phyloP scores from a whole-genome alignment of 2,113 vertebrate genomes.

The Strigops habroptila region DNA sequence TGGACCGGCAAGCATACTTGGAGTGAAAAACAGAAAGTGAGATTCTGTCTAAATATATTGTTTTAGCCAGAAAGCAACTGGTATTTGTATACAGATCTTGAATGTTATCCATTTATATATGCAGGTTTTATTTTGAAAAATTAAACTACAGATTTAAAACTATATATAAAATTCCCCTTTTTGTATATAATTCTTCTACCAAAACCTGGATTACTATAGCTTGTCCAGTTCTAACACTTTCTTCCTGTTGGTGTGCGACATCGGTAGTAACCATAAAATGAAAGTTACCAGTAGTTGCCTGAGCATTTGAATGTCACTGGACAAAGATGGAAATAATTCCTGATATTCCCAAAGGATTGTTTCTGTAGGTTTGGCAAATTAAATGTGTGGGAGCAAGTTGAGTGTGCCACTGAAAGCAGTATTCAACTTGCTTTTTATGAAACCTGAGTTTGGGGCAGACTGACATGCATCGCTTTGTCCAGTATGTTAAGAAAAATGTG shows the following conservation, averaged over 20 bases:
- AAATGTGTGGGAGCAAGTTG: neutral
- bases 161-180: conserved; percentile 39
- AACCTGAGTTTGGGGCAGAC: neutral
- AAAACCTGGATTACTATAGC: conserved; percentile 19
- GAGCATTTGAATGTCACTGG: conserved; percentile 32
- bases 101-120: conserved; percentile 47
- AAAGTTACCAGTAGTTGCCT: conserved; percentile 1
- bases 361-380: neutral
- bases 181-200: conserved; percentile 21
- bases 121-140: conserved; percentile 55
- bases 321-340: neutral
- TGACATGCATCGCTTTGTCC: neutral
- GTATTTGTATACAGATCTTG: neutral
- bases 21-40: conserved; percentile 25
- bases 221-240: conserved; percentile 54
- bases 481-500: conserved; percentile 46
- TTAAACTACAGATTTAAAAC: conserved; percentile 21
- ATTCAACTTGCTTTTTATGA: neutral
- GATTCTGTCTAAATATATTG: conserved; percentile 8
- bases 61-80: conserved; percentile 15
- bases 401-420: neutral
- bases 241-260: neutral
- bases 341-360: neutral
- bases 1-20: conserved; percentile 29
- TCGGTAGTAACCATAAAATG: neutral